Conservation (phyloP, 1,140 invertebrate species). For the Coptotermes formosanus region DNA sequence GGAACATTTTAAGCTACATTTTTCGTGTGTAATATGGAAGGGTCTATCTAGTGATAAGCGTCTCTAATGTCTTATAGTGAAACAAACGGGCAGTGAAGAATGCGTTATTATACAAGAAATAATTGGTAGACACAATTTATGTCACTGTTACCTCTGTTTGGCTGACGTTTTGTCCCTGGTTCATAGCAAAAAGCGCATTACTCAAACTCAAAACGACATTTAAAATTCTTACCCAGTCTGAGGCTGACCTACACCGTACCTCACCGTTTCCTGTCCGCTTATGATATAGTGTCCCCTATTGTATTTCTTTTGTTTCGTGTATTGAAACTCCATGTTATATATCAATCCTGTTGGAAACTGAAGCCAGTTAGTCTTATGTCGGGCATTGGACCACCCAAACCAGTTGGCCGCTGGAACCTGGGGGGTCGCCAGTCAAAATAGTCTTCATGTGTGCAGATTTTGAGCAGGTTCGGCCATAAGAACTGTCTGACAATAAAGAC, state of each 20-base stretch:
- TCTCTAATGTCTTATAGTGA: neutral
- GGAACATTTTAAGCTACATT: too few relatives aligned
- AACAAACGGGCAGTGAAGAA: neutral
- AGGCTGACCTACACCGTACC: neutral
- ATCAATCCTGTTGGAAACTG: neutral
- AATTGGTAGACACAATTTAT: neutral
- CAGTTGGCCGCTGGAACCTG: neutral
- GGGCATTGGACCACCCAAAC: neutral
- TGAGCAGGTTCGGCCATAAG: neutral
- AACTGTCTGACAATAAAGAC: too few relatives aligned
- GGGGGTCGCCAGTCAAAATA: neutral
- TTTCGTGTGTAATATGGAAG: too few relatives aligned
- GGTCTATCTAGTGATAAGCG: neutral
- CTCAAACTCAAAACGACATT: neutral
- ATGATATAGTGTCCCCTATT: neutral
- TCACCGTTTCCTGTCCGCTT: neutral
- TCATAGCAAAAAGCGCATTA: neutral
- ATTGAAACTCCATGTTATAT: neutral
- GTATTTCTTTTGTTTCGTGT: neutral
- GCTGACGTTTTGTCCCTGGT: neutral
- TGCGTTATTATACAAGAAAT: neutral
- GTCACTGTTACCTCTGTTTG: neutral
- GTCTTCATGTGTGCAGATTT: neutral
- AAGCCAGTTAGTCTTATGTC: neutral
- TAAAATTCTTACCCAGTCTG: neutral